Conservation (phyloP, 2,888 invertebrate species). For the Drosophila borborema region DNA sequence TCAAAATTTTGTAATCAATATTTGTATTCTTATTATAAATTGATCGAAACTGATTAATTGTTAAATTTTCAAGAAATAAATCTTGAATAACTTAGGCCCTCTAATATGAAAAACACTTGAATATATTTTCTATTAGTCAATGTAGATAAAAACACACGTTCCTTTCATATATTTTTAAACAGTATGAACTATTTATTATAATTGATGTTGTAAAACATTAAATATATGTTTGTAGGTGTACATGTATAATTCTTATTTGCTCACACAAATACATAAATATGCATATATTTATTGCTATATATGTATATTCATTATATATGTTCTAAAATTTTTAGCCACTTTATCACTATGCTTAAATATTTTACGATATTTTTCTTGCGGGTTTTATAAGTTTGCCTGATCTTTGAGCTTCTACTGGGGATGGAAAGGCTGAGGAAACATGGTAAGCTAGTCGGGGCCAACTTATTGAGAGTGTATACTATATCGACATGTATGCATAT, state of each 20-base stretch:
- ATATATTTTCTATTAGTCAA: background rate
- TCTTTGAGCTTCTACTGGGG: conserved; percentile 56
- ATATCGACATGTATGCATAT: conserved; percentile 4
- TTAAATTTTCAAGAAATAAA: too few relatives aligned
- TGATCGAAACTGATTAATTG: too few relatives aligned
- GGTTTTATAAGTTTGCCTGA: conserved; percentile 32
- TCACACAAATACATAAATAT: conserved; percentile 46
- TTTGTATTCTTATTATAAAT: too few relatives aligned
- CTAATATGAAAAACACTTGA: too few relatives aligned
- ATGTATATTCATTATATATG: conserved; percentile 12
- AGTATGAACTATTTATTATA: conserved; percentile 71
- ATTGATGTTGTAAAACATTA: conserved; percentile 76
- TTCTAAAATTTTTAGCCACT: conserved; percentile 51
- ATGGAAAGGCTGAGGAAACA: conserved; percentile 7
- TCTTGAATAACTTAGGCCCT: too few relatives aligned
- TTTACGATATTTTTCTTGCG: conserved; percentile 15
- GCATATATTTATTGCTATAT: conserved; percentile 1
- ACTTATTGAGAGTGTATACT: conserved; percentile 25
- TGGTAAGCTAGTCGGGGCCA: conserved; percentile 32
- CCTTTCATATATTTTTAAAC: conserved; percentile 58
- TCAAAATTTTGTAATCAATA: background rate
- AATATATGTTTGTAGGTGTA: conserved; percentile 61
- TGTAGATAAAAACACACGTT: background rate
- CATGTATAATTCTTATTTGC: conserved; percentile 57
- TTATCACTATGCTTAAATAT: conserved; percentile 63